A percentile compares a stretch with the other conserved stretches of the same genome.
Conservation (phyloP, 2,113 vertebrate genomes). For the Puntigrus tetrazona region DNA sequence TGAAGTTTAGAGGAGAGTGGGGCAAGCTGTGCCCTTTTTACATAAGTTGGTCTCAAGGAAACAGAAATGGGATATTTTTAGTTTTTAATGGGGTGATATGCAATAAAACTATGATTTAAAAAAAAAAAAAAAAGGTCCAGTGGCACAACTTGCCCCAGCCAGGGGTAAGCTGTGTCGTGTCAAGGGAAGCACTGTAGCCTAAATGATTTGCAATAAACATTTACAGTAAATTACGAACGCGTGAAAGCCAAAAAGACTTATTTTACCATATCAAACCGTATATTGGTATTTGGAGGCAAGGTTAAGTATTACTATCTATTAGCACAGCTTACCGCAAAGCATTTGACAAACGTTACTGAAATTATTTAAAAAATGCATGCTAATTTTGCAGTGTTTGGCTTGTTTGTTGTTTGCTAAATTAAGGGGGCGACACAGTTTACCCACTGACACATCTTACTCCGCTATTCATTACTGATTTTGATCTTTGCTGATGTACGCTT, state of each 20-base stretch:
- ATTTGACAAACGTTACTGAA: neutral
- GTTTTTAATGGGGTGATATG: neutral
- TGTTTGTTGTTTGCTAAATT: neutral
- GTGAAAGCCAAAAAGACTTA: neutral
- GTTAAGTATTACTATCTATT: neutral
- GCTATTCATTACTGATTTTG: neutral
- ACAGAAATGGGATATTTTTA: neutral
- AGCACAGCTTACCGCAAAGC: neutral
- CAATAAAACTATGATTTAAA: neutral
- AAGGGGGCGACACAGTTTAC: neutral
- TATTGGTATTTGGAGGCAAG: neutral
- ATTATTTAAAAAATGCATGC: neutral
- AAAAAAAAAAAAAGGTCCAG: neutral
- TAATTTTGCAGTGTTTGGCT: neutral
- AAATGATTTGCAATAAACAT: neutral
- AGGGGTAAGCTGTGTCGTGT: neutral
- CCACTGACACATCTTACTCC: neutral
- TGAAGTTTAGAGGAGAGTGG: neutral
- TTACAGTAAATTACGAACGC: neutral
- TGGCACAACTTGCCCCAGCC: neutral
- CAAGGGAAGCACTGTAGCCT: neutral
- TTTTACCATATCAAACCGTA: neutral
- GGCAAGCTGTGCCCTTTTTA: neutral
- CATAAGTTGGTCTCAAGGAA: neutral
- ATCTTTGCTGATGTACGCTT: slow-evolving; percentile 15